Conservation (phyloP, 2,113 vertebrate species). For the Planiliza haematocheilus region DNA sequence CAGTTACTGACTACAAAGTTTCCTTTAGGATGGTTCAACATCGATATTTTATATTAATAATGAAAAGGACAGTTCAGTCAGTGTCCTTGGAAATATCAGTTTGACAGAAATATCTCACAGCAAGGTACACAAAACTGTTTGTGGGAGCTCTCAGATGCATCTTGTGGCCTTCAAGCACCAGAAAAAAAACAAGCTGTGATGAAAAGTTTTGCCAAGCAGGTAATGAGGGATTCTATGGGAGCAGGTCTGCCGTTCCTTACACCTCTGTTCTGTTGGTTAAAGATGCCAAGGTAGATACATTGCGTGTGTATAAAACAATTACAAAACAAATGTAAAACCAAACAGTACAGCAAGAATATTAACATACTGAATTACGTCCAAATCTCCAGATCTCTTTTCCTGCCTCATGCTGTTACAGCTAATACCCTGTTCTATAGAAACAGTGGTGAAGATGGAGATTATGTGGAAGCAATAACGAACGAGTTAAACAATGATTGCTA, state of each 20-base stretch:
- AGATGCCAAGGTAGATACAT: background rate
- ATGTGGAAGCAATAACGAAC: conserved; percentile 47
- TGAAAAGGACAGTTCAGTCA: conserved; percentile 2
- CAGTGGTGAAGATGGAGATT: conserved; percentile 22
- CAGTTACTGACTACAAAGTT: background rate
- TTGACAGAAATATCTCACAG: conserved; percentile 5
- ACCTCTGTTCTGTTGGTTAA: background rate
- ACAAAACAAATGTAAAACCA: background rate
- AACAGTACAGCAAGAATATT: background rate
- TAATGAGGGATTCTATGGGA: background rate
- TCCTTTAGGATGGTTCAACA: background rate
- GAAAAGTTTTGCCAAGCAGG: background rate
- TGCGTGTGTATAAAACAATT: background rate
- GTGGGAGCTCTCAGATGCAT: background rate
- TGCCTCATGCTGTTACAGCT: conserved; percentile 40
- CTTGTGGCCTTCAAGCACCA: conserved; percentile 5
- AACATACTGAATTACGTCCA: conserved; percentile 3
- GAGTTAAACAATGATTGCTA: conserved; percentile 69
- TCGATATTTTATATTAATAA: background rate
- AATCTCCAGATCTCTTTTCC: conserved; percentile 37
- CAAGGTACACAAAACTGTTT: too few relatives aligned
- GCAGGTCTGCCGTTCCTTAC: background rate
- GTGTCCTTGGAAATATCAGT: conserved; percentile 6
- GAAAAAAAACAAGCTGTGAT: conserved; percentile 6
- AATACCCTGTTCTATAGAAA: conserved; percentile 39